phyloP scores from a whole-genome alignment of 2,113 vertebrate species.

The Gavialis gangeticus region DNA sequence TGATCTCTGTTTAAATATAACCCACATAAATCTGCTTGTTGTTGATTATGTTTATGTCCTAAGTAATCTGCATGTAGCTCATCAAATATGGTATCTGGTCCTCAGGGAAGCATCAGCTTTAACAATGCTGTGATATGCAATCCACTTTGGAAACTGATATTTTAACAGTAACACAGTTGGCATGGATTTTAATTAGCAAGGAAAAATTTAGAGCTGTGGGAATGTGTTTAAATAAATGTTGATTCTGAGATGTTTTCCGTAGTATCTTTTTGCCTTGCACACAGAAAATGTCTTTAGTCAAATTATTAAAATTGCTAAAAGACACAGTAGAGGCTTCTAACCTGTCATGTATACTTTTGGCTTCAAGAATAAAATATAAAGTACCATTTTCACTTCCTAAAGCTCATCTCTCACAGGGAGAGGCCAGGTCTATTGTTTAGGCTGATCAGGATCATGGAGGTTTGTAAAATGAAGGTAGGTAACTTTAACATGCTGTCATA shows the following conservation, averaged over 20 bases:
- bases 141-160: not conserved
- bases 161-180: not conserved
- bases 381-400: not conserved
- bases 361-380: not conserved
- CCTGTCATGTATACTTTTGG: not conserved
- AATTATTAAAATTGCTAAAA: not conserved
- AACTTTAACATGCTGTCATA: not conserved
- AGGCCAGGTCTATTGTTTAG: not conserved
- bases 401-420: not conserved
- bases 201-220: not conserved
- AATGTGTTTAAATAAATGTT: not conserved
- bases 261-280: not conserved
- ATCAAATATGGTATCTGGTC: not conserved
- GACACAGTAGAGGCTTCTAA: not conserved
- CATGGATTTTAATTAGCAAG: not conserved
- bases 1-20: not conserved
- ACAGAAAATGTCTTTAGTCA: not conserved
- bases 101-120: not conserved
- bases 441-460: not conserved
- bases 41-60: not conserved
- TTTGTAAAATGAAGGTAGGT: not conserved
- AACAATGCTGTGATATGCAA: not conserved
- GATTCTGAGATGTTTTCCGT: not conserved
- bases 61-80: rapidly evolving
- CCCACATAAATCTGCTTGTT: not conserved